Percentiles rank a stretch among this genome's conserved stretches.
phyloP scores from a whole-genome alignment of 2,888 invertebrate genomes.

The Chironomus tentans region DNA sequence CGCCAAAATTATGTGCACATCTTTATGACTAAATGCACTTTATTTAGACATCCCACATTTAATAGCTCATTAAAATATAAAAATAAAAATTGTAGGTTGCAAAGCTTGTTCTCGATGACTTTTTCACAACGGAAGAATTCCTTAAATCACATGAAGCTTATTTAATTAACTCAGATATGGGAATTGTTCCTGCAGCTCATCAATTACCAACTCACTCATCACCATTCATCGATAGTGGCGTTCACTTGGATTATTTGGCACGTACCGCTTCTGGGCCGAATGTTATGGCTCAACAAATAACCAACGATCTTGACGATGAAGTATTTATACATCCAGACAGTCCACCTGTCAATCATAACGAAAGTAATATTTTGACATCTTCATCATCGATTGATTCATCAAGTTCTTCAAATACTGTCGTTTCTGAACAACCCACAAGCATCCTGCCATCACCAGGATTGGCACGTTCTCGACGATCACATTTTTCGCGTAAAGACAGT shows the following conservation, averaged over 20 bases:
- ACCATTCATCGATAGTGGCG: slow-evolving; percentile 40
- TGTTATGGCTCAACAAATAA: slow-evolving; percentile 28
- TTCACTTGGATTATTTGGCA: slow-evolving; percentile 31
- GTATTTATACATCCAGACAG: slow-evolving; percentile 33
- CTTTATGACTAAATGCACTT: background rate
- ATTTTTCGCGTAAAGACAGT: slow-evolving; percentile 42
- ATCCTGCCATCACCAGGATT: slow-evolving; percentile 35
- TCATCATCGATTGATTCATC: slow-evolving; percentile 16
- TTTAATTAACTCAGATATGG: slow-evolving; percentile 36
- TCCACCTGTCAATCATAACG: background rate
- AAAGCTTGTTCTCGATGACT: slow-evolving; percentile 79
- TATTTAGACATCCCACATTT: slow-evolving; percentile 7
- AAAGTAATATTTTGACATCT: background rate
- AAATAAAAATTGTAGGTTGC: slow-evolving; percentile 53
- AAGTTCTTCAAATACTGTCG: slow-evolving; percentile 4
- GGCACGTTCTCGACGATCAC: slow-evolving; percentile 41
- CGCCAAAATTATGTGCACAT: slow-evolving; percentile 33
- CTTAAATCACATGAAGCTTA: slow-evolving; percentile 42
- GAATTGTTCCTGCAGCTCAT: slow-evolving; percentile 34
- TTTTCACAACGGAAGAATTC: slow-evolving; percentile 51
- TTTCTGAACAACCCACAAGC: background rate
- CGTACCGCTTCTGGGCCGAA: background rate
- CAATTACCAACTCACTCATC: slow-evolving; percentile 31
- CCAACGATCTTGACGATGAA: slow-evolving; percentile 40
- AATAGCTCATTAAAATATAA: background rate